phyloP scores from a whole-genome alignment of 1,140 invertebrate species.

The Drosophila sulfurigaster region DNA sequence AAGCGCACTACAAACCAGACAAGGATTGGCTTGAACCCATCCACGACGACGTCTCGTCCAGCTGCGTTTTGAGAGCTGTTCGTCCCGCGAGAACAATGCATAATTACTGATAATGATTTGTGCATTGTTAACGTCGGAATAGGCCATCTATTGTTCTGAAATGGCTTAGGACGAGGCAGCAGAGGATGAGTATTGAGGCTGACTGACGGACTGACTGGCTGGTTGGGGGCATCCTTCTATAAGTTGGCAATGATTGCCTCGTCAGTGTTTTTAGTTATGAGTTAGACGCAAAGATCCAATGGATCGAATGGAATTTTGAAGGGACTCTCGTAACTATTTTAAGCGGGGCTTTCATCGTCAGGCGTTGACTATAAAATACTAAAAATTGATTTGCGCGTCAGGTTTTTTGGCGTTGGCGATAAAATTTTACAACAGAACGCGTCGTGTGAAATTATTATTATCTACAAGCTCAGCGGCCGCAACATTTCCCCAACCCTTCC shows the following conservation, averaged over 20 bases:
- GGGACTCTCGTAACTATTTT: slow-evolving; percentile 4
- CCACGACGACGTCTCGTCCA: slow-evolving; percentile 13
- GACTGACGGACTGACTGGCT: neutral
- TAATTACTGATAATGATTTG: slow-evolving; percentile 81
- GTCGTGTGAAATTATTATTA: slow-evolving; percentile 81
- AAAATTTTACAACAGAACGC: slow-evolving; percentile 70
- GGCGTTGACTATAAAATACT: slow-evolving; percentile 73
- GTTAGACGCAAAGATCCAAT: slow-evolving; percentile 41
- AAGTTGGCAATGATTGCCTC: slow-evolving; percentile 49
- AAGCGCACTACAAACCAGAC: slow-evolving; percentile 30
- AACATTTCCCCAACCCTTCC: slow-evolving; percentile 12
- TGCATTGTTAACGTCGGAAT: slow-evolving; percentile 66
- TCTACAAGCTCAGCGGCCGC: slow-evolving; percentile 31
- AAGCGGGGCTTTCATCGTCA: slow-evolving; percentile 31
- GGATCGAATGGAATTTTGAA: slow-evolving; percentile 9
- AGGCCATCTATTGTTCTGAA: slow-evolving; percentile 63
- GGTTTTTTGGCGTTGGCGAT: slow-evolving; percentile 66
- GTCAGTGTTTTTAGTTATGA: slow-evolving; percentile 59
- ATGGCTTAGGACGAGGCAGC: slow-evolving; percentile 2
- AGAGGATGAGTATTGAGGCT: slow-evolving; percentile 23
- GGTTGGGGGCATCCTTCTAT: slow-evolving; percentile 4
- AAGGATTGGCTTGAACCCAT: slow-evolving; percentile 36
- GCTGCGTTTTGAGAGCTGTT: slow-evolving; percentile 40
- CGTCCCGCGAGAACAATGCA: slow-evolving; percentile 61
- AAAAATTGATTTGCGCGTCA: slow-evolving; percentile 78